Conservation (phyloP, 2,888 invertebrate genomes). For the Petrolisthes manimaculis region DNA sequence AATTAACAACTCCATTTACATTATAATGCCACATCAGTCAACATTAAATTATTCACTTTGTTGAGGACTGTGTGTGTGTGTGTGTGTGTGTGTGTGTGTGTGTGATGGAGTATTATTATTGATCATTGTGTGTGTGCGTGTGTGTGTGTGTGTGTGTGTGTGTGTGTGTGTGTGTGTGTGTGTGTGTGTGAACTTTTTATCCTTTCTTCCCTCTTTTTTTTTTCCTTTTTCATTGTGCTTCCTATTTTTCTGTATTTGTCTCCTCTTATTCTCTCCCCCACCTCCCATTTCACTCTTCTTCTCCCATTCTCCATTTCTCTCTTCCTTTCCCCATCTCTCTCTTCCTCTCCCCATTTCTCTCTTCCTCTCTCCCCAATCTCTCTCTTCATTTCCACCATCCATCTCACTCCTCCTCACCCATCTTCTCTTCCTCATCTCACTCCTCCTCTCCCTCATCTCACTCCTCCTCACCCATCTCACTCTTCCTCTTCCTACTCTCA, state of each 20-base stretch:
- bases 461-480: background rate
- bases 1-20: no score
- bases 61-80: no score
- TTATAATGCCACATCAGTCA: no score
- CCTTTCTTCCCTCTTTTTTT: no score
- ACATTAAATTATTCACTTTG: no score
- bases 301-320: background rate
- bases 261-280: background rate
- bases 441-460: background rate
- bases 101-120: no score
- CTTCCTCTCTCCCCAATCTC: background rate
- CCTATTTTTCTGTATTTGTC: background rate
- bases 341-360: conserved; percentile 3
- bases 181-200: no score
- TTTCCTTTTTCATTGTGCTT: background rate
- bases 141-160: no score
- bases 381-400: background rate
- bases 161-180: no score
- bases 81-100: no score
- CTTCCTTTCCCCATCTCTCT: background rate
- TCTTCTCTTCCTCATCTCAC: background rate
- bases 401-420: background rate
- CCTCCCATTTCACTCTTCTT: background rate
- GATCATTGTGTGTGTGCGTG: no score
- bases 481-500: no score